Evolutionary conservation across 2,113 vertebrate genomes (phyloP).

Genomic region (Bothrops jararaca): DNA sequence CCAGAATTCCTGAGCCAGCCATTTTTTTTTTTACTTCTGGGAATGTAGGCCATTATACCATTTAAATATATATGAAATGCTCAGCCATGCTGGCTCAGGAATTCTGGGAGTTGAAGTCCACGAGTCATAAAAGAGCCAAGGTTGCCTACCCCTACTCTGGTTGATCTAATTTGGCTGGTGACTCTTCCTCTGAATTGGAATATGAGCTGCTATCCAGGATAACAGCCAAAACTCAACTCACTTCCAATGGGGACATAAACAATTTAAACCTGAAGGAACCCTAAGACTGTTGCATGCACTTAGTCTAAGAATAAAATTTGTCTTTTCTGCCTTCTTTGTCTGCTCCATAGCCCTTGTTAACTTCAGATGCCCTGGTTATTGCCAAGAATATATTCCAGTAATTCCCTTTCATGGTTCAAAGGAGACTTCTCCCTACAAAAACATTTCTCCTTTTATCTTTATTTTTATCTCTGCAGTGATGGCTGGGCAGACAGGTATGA

Average conservation of each 20-base stretch:
- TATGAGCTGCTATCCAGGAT: not conserved
- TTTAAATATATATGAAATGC: too few relatives aligned
- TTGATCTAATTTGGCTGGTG: not conserved
- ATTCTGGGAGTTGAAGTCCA: too few relatives aligned
- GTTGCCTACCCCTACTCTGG: too few relatives aligned
- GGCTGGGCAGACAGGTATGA: conserved; percentile 98
- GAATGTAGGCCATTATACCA: not conserved
- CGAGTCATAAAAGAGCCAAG: too few relatives aligned
- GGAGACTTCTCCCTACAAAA: not conserved
- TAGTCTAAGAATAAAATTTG: not conserved
- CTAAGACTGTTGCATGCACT: not conserved
- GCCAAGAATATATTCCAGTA: not conserved
- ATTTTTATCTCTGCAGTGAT: conserved; percentile 74
- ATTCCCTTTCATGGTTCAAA: not conserved
- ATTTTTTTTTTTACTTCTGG: too few relatives aligned
- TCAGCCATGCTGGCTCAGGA: not conserved
- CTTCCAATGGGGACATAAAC: not conserved
- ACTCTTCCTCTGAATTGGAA: not conserved
- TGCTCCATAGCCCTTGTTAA: not conserved
- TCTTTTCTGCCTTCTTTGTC: not conserved
- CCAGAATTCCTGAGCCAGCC: too few relatives aligned
- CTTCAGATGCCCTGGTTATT: not conserved
- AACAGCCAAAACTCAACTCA: not conserved
- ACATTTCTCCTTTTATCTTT: conserved; percentile 29
- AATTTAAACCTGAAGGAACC: not conserved